Conservation (phyloP, 1,140 invertebrate species). For the Mercenaria mercenaria region DNA sequence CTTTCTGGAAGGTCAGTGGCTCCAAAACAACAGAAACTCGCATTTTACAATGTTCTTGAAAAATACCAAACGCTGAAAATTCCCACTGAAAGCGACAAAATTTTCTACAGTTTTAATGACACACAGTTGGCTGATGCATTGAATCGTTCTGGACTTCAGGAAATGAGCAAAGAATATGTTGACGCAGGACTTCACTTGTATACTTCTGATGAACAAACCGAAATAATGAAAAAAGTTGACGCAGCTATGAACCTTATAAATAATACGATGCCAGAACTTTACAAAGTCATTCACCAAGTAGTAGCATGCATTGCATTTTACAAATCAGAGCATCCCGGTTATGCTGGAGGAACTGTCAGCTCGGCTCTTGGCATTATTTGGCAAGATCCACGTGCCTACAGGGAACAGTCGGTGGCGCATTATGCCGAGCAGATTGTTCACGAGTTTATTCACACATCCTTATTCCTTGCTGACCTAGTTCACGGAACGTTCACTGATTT, state of each 20-base stretch:
- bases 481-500: background rate
- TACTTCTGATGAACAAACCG: background rate
- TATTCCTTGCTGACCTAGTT: slow-evolving; percentile 33
- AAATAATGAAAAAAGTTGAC: background rate
- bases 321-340: slow-evolving; percentile 12
- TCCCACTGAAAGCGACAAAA: background rate
- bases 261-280: slow-evolving; percentile 4
- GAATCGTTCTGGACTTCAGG: slow-evolving; percentile 17
- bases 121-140: background rate
- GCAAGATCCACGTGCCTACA: slow-evolving; percentile 26
- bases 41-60: slow-evolving; percentile 12
- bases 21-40: background rate
- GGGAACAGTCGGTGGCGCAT: slow-evolving; percentile 15
- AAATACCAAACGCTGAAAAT: slow-evolving; percentile 29
- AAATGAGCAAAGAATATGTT: slow-evolving; percentile 24
- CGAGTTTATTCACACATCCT: slow-evolving; percentile 23
- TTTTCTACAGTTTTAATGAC: background rate
- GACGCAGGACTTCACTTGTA: slow-evolving; percentile 29
- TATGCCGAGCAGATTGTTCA: slow-evolving; percentile 36
- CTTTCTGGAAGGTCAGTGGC: background rate
- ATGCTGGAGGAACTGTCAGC: background rate
- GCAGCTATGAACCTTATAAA: background rate
- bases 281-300: slow-evolving; percentile 1
- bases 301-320: slow-evolving; percentile 6
- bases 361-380: slow-evolving; percentile 11